Conservation (phyloP, 2,797 vertebrate species). For the Syngnathus rostellatus region DNA sequence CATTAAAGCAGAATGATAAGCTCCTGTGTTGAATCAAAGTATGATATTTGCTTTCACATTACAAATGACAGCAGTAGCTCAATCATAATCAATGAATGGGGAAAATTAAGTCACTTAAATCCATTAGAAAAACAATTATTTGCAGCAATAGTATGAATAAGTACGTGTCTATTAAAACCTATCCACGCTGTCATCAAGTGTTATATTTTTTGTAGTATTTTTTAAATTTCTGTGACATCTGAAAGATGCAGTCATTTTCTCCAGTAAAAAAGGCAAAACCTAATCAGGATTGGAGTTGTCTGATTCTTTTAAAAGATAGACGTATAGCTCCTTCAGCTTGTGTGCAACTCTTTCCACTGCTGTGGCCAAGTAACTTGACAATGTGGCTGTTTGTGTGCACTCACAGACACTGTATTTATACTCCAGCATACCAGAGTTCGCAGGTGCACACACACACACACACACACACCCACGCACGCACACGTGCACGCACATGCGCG, state of each 20-base stretch:
- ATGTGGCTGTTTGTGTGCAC: slow-evolving; percentile 40
- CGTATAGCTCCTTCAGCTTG: neutral
- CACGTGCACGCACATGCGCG: neutral
- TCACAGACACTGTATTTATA: slow-evolving; percentile 38
- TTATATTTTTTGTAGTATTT: neutral
- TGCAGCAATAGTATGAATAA: neutral
- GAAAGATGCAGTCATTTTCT: neutral
- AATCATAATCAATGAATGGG: too few relatives aligned
- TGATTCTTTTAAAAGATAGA: too few relatives aligned
- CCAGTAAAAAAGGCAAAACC: neutral
- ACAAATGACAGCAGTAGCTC: too few relatives aligned
- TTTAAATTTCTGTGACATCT: neutral
- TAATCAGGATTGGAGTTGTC: neutral
- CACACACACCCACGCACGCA: too few relatives aligned
- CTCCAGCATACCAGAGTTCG: slow-evolving; percentile 24
- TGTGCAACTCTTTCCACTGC: neutral
- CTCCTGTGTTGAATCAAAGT: too few relatives aligned
- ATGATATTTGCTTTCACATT: too few relatives aligned
- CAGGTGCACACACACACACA: slow-evolving; percentile 35
- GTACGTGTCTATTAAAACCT: neutral
- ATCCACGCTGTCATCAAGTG: neutral
- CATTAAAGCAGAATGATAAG: too few relatives aligned
- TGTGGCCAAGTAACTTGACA: slow-evolving; percentile 25
- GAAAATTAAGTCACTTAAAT: too few relatives aligned
- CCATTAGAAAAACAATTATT: too few relatives aligned